Evolutionary conservation across 1,140 invertebrate genomes (phyloP).

Genomic region (Drusus annulatus): DNA sequence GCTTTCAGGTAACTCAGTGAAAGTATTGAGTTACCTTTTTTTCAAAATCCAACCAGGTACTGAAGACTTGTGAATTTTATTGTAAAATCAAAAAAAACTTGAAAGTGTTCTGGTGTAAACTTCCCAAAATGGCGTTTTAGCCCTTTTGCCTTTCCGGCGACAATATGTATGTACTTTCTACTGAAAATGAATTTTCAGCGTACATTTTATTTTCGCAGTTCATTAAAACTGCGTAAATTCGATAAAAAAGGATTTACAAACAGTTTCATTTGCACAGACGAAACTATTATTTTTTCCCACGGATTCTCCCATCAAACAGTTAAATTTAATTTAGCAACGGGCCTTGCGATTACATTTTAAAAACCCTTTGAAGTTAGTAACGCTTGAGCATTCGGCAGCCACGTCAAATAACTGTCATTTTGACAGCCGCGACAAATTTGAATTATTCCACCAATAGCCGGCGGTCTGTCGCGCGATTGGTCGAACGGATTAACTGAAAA

Average conservation of each 20-base stretch:
- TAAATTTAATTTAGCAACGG: background rate
- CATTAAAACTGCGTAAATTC: background rate
- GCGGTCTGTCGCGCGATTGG: constrained; percentile 31
- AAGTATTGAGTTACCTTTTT: no score
- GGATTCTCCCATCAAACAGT: background rate
- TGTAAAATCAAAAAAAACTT: no score
- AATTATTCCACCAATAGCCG: constrained; percentile 46
- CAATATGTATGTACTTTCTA: no score
- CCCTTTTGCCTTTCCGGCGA: no score
- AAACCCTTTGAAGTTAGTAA: constrained; percentile 40
- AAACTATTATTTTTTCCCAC: background rate
- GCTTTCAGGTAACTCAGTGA: no score
- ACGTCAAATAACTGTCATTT: constrained; percentile 55
- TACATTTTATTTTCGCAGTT: background rate
- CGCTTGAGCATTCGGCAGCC: constrained; percentile 24
- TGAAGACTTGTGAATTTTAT: no score
- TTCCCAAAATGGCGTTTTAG: no score
- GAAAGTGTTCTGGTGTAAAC: no score
- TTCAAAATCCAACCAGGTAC: no score
- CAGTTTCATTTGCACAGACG: background rate
- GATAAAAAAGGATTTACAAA: background rate
- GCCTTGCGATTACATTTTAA: constrained; percentile 12
- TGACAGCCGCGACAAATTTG: constrained; percentile 49
- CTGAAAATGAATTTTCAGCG: background rate
- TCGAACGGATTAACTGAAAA: background rate